Evolutionary conservation across 2,888 invertebrate genomes (phyloP).

Genomic region (Cosmia trapezina): DNA sequence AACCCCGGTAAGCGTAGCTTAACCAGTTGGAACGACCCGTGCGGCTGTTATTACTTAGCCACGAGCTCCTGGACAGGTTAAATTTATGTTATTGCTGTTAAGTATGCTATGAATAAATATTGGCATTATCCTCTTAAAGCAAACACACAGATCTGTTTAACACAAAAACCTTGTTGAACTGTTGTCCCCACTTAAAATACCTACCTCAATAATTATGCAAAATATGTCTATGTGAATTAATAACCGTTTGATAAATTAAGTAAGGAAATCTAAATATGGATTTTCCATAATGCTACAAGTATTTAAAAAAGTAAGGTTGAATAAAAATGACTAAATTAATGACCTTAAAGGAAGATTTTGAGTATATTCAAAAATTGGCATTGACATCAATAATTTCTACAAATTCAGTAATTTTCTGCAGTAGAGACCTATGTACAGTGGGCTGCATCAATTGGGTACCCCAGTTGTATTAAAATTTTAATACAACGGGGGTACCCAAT

Average conservation of each 20-base stretch:
- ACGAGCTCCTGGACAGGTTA: too few relatives aligned
- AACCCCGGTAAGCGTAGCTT: too few relatives aligned
- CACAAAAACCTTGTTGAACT: too few relatives aligned
- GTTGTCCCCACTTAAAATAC: background rate
- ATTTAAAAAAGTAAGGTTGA: background rate
- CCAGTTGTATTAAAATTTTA: too few relatives aligned
- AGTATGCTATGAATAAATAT: background rate
- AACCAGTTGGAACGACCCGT: too few relatives aligned
- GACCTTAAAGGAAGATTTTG: background rate
- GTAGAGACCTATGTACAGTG: background rate
- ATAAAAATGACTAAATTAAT: background rate
- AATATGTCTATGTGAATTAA: background rate
- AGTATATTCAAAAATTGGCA: background rate
- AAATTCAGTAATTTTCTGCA: background rate
- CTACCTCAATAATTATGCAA: background rate
- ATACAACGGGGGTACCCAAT: too few relatives aligned
- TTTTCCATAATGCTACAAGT: background rate
- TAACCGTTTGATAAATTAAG: background rate
- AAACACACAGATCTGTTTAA: too few relatives aligned
- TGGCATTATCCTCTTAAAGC: background rate
- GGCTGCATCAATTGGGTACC: too few relatives aligned
- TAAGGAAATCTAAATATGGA: constrained; percentile 7
- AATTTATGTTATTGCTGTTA: background rate
- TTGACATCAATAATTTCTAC: background rate
- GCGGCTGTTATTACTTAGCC: too few relatives aligned